These are phyloP conservation scores for Hydrozoanthus tunicans DNA, from an alignment of 64 coral and sea anemone genomes.

Conservation along the genomic window DNA sequence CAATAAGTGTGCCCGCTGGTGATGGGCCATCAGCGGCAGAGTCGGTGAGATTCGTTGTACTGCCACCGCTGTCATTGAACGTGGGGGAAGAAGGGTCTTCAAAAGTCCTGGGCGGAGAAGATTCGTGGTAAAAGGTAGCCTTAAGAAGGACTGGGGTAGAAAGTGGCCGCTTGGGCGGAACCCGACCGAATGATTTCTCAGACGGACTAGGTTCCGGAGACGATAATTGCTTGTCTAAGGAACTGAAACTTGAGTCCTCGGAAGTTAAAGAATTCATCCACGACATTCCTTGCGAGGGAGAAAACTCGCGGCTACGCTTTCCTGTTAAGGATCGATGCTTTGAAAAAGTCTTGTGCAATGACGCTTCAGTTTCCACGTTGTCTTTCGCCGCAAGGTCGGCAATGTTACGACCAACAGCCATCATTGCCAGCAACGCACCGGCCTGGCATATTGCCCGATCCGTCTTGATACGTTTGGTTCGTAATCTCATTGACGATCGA, in stretches of 20 bases:
- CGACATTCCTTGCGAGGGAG: slow-evolving; percentile 53
- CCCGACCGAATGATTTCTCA: slow-evolving; percentile 46
- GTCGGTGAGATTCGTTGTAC: background rate
- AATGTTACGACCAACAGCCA: slow-evolving; percentile 69
- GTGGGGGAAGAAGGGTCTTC: slow-evolving; percentile 29
- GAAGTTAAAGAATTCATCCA: slow-evolving; percentile 67
- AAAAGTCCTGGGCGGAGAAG: slow-evolving; percentile 52
- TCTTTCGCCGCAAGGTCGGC: slow-evolving; percentile 45
- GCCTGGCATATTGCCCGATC: slow-evolving; percentile 76
- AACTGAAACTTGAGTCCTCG: slow-evolving; percentile 42
- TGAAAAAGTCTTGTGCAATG: slow-evolving; percentile 27
- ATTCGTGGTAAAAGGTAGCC: slow-evolving; percentile 64
- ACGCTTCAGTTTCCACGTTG: slow-evolving; percentile 9
- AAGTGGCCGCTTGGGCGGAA: slow-evolving; percentile 59
- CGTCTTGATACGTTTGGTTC: slow-evolving; percentile 63
- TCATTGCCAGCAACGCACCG: slow-evolving; percentile 57
- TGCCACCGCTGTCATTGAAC: background rate
- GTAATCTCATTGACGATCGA: slow-evolving; percentile 43
- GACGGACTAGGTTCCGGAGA: slow-evolving; percentile 49
- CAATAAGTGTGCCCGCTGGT: slow-evolving; percentile 16
- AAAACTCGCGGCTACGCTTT: slow-evolving; percentile 75
- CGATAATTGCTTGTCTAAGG: slow-evolving; percentile 35
- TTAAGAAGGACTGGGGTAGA: slow-evolving; percentile 88
- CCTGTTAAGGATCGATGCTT: slow-evolving; percentile 68
- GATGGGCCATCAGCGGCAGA: background rate